A percentile compares a stretch with the other conserved stretches of the same genome.
Evolutionary conservation across 2,113 vertebrate genomes (phyloP).

Genomic region (Clarias gariepinus): DNA sequence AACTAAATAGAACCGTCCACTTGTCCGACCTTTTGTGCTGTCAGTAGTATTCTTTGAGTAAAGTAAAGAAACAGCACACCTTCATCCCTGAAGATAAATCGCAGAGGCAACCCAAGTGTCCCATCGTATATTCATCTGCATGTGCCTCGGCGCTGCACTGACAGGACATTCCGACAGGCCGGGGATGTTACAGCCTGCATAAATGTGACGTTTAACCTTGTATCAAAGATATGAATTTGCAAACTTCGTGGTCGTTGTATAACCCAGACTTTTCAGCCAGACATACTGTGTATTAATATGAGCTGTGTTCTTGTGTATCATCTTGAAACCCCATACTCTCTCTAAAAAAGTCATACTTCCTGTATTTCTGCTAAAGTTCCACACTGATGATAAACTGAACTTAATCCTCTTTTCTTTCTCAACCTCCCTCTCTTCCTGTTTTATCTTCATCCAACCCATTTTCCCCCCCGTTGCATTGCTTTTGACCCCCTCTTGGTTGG

Average conservation of each 20-base stretch:
- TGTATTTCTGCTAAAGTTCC: conserved; percentile 19
- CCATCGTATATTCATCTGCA: conserved; percentile 14
- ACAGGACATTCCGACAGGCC: background rate
- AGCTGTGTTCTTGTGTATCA: background rate
- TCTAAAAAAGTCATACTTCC: background rate
- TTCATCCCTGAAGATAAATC: background rate
- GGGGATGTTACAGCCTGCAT: conserved; percentile 5
- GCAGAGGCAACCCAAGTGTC: background rate
- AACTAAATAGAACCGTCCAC: background rate
- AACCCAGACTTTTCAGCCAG: background rate
- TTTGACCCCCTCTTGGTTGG: conserved; percentile 48
- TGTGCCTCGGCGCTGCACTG: background rate
- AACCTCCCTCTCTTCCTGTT: conserved; percentile 60
- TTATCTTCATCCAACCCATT: conserved; percentile 55
- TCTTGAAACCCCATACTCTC: background rate
- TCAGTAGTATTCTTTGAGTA: background rate
- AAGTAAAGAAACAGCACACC: background rate
- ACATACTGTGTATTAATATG: background rate
- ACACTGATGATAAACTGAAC: conserved; percentile 30
- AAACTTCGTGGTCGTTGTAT: background rate
- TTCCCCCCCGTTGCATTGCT: conserved; percentile 52
- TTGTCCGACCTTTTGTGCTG: background rate
- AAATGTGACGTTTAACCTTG: background rate
- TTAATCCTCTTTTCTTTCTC: conserved; percentile 54
- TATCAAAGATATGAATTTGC: background rate